phyloP scores from a whole-genome alignment of 2,113 vertebrate genomes.

The Asarcornis scutulata region DNA sequence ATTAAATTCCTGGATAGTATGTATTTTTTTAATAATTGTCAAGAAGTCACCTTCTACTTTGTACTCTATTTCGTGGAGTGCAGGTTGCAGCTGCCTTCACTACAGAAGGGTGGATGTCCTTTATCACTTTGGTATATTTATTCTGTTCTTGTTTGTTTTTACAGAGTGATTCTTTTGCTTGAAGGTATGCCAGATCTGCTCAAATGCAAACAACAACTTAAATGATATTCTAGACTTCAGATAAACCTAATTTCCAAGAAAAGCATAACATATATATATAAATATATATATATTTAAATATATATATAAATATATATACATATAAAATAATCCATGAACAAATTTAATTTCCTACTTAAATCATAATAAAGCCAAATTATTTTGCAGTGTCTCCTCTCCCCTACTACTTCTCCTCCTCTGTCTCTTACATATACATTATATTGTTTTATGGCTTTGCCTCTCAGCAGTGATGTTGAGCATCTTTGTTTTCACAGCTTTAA shows the following conservation, averaged over 20 bases:
- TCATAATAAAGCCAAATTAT: neutral
- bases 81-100: neutral
- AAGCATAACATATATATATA: neutral
- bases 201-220: neutral
- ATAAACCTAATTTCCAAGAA: neutral
- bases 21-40: neutral
- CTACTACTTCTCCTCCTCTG: neutral
- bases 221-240: neutral
- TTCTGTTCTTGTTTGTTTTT: neutral
- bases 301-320: too few species aligned
- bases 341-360: neutral
- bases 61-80: neutral
- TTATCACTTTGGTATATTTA: neutral
- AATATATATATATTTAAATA: too few species aligned
- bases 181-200: neutral
- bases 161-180: neutral
- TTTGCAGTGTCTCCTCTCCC: neutral
- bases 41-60: neutral
- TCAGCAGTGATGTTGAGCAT: neutral
- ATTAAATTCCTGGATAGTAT: neutral
- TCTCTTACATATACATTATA: neutral
- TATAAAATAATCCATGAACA: neutral
- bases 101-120: neutral
- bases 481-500: neutral
- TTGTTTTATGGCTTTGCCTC: neutral